A percentile compares a stretch with the other conserved stretches of the same genome.
Evolutionary conservation across 2,113 vertebrate species (phyloP).

Genomic region (Machaerirhynchus nigripectus): DNA sequence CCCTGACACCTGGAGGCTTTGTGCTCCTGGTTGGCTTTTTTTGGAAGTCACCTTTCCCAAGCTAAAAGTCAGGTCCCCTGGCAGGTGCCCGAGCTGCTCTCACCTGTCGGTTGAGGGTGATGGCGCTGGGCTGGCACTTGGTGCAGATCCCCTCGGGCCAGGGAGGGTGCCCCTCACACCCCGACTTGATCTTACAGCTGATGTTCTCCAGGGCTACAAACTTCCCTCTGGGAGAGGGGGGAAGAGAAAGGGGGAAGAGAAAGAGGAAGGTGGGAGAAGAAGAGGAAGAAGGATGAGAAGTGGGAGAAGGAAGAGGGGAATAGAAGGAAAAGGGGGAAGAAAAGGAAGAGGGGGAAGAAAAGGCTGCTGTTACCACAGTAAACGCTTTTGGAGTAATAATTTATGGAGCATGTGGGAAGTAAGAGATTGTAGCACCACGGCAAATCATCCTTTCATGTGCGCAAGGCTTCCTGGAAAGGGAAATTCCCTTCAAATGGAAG

Average conservation of each 20-base stretch:
- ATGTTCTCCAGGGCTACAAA: slow-evolving; percentile 98
- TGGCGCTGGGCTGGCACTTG: slow-evolving; percentile 97
- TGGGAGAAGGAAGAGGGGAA: neutral
- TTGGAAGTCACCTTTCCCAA: neutral
- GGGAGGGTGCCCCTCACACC: slow-evolving; percentile 94
- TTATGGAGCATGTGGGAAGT: neutral
- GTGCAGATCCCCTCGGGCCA: slow-evolving; percentile 99
- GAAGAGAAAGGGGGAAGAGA: neutral
- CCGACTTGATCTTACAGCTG: slow-evolving; percentile 98
- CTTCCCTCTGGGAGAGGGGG: slow-evolving; percentile 81
- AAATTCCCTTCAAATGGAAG: neutral
- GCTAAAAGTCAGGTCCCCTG: neutral
- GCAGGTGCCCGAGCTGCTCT: neutral
- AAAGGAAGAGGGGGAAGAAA: neutral
- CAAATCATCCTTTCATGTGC: neutral
- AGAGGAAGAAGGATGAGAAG: neutral
- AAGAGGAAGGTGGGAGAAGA: neutral
- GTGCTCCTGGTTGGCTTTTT: neutral
- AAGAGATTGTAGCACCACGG: neutral
- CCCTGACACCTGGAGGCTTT: neutral
- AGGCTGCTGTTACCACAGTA: neutral
- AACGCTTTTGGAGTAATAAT: neutral
- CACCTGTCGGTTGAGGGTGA: slow-evolving; percentile 97
- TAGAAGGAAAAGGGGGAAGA: too few species aligned
- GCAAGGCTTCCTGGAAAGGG: neutral